Percentiles rank a stretch among this genome's conserved stretches.
Conservation (phyloP, 92 coral and sea anemone genomes). For the Micromussa lordhowensis region DNA sequence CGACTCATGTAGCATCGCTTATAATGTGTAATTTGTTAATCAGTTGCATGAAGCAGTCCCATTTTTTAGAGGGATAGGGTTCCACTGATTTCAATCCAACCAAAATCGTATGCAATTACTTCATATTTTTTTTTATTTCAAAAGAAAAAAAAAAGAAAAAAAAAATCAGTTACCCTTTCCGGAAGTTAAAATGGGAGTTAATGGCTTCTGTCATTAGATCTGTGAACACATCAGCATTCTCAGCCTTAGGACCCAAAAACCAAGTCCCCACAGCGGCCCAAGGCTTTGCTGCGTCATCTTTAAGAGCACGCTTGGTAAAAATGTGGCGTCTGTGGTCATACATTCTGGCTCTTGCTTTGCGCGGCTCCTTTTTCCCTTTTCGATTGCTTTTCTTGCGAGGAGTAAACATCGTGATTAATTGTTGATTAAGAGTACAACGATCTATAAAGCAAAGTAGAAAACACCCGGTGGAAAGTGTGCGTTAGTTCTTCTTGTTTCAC, state of each 20-base stretch:
- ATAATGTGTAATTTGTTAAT: no score
- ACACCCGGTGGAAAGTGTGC: no score
- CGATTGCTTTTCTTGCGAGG: constrained; percentile 8
- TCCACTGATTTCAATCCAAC: no score
- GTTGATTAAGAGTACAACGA: no score
- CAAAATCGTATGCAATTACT: no score
- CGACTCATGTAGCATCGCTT: no score
- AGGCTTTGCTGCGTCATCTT: constrained; percentile 50
- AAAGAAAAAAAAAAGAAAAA: not conserved
- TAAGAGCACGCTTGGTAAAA: constrained; percentile 12
- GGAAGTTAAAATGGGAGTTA: constrained; percentile 57
- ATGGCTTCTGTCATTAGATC: constrained; percentile 51
- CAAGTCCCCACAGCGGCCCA: constrained; percentile 83
- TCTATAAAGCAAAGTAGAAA: not conserved
- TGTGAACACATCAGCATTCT: constrained; percentile 65
- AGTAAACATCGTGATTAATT: not conserved
- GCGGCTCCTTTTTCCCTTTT: not conserved
- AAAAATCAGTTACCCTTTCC: constrained; percentile 41
- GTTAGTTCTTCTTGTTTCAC: no score
- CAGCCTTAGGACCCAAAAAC: constrained; percentile 84
- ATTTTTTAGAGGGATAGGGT: no score
- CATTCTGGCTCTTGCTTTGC: constrained; percentile 15
- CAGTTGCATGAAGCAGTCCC: no score
- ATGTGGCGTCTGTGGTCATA: constrained; percentile 2
- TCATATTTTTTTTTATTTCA: no score